These are phyloP conservation scores for Eurystomus gularis DNA, from an alignment of 2,113 vertebrate species.

Conservation along the genomic window DNA sequence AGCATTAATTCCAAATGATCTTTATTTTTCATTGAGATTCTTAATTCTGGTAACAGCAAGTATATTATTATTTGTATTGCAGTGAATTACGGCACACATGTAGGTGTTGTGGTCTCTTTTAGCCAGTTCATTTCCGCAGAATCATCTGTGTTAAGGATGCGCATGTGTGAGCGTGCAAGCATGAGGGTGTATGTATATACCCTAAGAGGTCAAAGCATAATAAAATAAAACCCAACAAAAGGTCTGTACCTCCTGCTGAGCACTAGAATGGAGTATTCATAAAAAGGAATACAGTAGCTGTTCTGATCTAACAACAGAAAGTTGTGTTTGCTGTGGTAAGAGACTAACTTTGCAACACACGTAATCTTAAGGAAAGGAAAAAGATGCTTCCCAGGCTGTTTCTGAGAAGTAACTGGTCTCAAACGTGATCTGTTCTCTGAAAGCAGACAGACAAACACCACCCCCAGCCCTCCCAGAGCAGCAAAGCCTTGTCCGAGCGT, in stretches of 20 bases:
- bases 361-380: background rate
- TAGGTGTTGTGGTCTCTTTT: background rate
- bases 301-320: background rate
- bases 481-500: background rate
- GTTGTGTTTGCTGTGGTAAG: background rate
- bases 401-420: background rate
- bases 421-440: background rate
- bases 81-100: background rate
- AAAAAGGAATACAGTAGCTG: background rate
- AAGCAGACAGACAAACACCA: background rate
- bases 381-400: background rate
- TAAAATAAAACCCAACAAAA: background rate
- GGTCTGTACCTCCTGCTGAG: background rate
- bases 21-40: background rate
- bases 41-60: conserved; percentile 6
- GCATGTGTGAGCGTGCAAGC: background rate
- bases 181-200: background rate
- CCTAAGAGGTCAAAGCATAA: background rate
- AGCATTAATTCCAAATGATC: background rate
- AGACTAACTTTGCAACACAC: background rate
- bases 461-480: background rate
- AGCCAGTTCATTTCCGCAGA: background rate
- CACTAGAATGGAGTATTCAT: background rate
- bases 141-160: background rate
- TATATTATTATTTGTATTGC: background rate